phyloP scores from a whole-genome alignment of 1,140 invertebrate genomes.

The Anastrepha ludens region DNA sequence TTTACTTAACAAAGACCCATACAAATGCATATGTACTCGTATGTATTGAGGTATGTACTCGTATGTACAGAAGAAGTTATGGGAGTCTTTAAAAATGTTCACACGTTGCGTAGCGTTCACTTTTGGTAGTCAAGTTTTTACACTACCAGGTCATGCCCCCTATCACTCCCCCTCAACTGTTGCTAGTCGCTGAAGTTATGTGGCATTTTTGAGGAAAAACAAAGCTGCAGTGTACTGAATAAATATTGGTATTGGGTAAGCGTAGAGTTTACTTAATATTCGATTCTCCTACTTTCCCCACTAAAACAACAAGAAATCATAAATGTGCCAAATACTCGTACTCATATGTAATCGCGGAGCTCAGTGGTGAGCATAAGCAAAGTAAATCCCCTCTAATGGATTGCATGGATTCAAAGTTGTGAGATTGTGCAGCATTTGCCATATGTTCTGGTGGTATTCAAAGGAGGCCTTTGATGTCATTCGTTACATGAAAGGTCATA shows the following conservation, averaged over 20 bases:
- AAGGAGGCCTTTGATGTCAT: constrained; percentile 1
- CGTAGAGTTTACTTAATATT: constrained; percentile 35
- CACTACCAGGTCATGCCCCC: neutral
- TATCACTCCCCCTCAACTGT: neutral
- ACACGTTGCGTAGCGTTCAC: constrained; percentile 6
- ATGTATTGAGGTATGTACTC: neutral
- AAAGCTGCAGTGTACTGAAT: constrained; percentile 20
- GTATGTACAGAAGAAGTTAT: neutral
- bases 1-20: neutral
- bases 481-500: neutral
- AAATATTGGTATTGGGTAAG: constrained; percentile 27
- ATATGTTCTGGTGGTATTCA: constrained; percentile 8
- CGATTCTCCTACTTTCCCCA: neutral
- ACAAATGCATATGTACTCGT: neutral
- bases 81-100: constrained; percentile 35
- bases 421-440: constrained; percentile 13
- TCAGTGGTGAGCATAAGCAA: neutral
- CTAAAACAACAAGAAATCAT: constrained; percentile 5
- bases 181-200: neutral
- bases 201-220: constrained; percentile 2
- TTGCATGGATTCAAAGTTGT: neutral
- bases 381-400: constrained; percentile 15
- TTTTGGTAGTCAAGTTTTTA: neutral
- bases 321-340: constrained; percentile 3
- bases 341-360: neutral